Conservation (phyloP, 1,140 invertebrate genomes). For the Aphaenogaster floridana region DNA sequence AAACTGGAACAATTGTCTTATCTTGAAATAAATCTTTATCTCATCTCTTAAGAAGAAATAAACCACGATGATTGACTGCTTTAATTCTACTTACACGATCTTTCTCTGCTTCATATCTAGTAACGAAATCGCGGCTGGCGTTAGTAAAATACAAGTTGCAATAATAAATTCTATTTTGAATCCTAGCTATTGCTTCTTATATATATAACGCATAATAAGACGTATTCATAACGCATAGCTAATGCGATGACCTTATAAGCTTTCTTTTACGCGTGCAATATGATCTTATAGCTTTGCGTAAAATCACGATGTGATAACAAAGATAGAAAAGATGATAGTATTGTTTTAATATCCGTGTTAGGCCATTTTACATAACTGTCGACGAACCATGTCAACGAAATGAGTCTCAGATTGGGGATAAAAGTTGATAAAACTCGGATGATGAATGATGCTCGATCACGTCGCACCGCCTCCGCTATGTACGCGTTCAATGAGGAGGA, state of each 20-base stretch:
- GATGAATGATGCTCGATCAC: conserved; percentile 61
- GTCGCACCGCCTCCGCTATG: not conserved
- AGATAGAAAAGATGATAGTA: not conserved
- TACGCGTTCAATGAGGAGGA: not conserved
- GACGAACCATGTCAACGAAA: conserved; percentile 17
- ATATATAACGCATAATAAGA: too few relatives aligned
- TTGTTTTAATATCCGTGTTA: conserved; percentile 28
- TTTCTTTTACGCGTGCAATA: not conserved
- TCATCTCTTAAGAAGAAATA: not conserved
- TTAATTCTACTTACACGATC: not conserved
- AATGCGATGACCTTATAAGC: not conserved
- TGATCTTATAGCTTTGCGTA: not conserved
- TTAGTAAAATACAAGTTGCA: not conserved
- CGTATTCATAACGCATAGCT: not conserved
- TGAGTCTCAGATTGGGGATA: conserved; percentile 6
- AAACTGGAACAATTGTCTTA: not conserved
- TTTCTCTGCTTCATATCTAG: not conserved
- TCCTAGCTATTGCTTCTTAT: not conserved
- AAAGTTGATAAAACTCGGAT: conserved; percentile 54
- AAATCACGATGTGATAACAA: not conserved
- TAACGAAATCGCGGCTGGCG: not conserved
- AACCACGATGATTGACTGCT: not conserved
- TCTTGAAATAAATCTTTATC: not conserved
- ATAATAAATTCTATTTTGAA: not conserved
- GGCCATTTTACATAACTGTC: conserved; percentile 24